A percentile compares a stretch with the other conserved stretches of the same genome.
Evolutionary conservation across 2,113 vertebrate genomes (phyloP).

Genomic region (Trichechus manatus): DNA sequence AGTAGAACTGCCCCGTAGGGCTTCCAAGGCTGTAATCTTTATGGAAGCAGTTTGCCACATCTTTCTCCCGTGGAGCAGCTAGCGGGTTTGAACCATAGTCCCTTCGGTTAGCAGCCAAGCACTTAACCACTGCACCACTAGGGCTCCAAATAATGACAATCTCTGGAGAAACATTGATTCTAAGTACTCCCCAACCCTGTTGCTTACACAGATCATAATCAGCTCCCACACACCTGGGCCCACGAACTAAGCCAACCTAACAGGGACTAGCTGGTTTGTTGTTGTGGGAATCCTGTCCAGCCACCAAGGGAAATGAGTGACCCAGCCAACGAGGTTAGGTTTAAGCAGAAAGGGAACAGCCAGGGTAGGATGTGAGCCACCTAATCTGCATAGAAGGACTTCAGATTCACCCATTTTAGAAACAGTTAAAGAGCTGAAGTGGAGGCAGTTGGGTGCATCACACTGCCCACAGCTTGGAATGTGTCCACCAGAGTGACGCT

Average conservation of each 20-base stretch:
- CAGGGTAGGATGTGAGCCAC: background rate
- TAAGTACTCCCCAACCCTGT: background rate
- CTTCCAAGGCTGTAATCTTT: no score
- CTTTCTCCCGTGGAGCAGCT: no score
- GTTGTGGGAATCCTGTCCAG: background rate
- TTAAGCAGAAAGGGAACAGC: background rate
- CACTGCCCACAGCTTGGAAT: background rate
- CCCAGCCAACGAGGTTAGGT: background rate
- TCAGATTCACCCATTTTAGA: background rate
- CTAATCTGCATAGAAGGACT: constrained; percentile 10
- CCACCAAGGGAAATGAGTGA: background rate
- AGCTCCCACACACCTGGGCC: background rate
- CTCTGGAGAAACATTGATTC: background rate
- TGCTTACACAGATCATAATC: background rate
- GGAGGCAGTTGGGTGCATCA: background rate
- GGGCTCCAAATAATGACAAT: background rate
- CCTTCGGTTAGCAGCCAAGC: no score
- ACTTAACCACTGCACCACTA: no score
- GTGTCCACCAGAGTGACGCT: background rate
- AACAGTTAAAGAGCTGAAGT: background rate
- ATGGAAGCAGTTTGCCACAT: no score
- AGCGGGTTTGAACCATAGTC: no score
- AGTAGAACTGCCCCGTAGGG: no score
- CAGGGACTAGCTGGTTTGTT: background rate
- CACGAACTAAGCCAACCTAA: background rate